Evolutionary conservation across 2,797 vertebrate genomes (phyloP), one percentile per base, ranked within the genome.

Genomic region (Threskiornis aethiopicus): DNA sequence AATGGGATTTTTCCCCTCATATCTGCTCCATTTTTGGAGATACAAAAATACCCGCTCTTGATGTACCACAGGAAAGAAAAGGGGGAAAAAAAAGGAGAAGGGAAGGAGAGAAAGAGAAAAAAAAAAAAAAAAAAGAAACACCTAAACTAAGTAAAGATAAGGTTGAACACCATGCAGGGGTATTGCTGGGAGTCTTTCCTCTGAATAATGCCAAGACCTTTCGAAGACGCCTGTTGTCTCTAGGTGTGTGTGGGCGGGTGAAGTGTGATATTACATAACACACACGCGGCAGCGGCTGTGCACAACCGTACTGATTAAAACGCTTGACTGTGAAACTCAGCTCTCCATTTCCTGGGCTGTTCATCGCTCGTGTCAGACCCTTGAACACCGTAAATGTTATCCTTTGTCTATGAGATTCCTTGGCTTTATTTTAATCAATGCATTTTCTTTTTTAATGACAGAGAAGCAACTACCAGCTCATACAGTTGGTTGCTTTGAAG

Each of bases 261-360:
- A 92, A 92, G 94, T 95, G 87, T 76, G 65, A 95, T 47, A 82
- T 97, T 96, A 96, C 96, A 95, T 96, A 97, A 97, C 80, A 33
- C 88, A 69, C 92, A 95, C 13, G 76, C 59, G 66, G 95, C 93
- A 89, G 91, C 7, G 86, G 94, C 88, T 77, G 76, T 89, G 87
- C 95, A 96, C 92, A 96, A 70, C 92, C 61, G 2, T 13, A 57
- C 84, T 31, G 73, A 83, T 66, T 78, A 80, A 71, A 85, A 84
- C 9, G 5, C 62, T 75, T 46, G 69, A 59, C 93, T 91, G 71
- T 79, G 93, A 95, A 92, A 90, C 55, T 42, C 77, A 84, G 62
- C 66, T 82, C 87, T 94, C 93, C 70, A 20, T 71, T 95, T 96
- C 92, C 81, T 85, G 84, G 46, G 69, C 81, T 96, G 71, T 80